Conservation (phyloP, 2,113 vertebrate genomes). For the Peromyscus californicus region DNA sequence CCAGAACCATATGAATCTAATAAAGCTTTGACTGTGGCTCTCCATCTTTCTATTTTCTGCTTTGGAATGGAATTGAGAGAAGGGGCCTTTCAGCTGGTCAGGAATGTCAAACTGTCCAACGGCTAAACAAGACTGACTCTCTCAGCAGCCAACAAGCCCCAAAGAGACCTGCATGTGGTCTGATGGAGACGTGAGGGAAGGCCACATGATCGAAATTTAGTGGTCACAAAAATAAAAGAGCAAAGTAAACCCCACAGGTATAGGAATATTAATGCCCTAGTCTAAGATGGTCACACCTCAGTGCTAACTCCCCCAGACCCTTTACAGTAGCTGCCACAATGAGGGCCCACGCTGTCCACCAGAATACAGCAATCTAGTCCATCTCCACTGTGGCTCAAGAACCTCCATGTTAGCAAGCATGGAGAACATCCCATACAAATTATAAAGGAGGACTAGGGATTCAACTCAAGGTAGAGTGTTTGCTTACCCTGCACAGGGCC, state of each 20-base stretch:
- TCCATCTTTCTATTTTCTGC: constrained; percentile 45
- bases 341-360: background rate
- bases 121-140: background rate
- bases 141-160: constrained; percentile 23
- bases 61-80: constrained; percentile 45
- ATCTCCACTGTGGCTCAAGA: background rate
- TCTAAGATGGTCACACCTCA: background rate
- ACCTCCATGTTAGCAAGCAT: background rate
- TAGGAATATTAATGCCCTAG: background rate
- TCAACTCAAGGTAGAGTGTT: background rate
- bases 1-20: background rate
- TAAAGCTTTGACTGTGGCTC: constrained; percentile 4
- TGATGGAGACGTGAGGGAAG: background rate
- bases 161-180: background rate
- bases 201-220: background rate
- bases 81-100: background rate
- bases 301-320: background rate
- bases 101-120: background rate
- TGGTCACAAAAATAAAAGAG: background rate
- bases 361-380: rapidly evolving
- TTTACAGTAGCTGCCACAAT: background rate
- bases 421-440: background rate
- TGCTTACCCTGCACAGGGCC: background rate
- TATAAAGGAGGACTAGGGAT: background rate
- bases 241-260: rapidly evolving